Percentiles rank a stretch among this genome's conserved stretches.
phyloP scores from a whole-genome alignment of 2,113 vertebrate genomes.

The Mola mola region DNA sequence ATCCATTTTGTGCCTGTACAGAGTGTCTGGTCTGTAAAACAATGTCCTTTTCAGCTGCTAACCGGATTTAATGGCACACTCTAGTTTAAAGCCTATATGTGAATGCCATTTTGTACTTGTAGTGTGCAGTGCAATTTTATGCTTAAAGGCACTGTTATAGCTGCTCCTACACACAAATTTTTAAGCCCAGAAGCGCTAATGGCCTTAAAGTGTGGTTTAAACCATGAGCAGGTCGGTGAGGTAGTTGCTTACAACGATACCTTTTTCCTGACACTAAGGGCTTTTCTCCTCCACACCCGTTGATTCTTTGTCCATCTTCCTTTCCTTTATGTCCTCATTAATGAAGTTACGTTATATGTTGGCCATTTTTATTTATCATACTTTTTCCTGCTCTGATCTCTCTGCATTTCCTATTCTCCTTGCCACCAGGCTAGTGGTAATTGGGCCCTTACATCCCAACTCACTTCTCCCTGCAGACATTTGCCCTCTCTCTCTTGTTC shows the following conservation, averaged over 20 bases:
- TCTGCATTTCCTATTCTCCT: conserved; percentile 1
- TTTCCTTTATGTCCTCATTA: conserved; percentile 15
- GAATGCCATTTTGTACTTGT: background rate
- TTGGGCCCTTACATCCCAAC: conserved; percentile 29
- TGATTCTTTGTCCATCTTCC: background rate
- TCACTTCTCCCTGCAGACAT: conserved; percentile 16
- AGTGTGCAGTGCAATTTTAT: conserved; percentile 1
- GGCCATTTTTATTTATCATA: conserved; percentile 20
- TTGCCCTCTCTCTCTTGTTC: background rate
- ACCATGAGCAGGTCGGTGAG: conserved; percentile 9
- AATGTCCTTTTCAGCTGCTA: too few species aligned
- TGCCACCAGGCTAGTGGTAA: conserved; percentile 35
- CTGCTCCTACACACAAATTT: background rate
- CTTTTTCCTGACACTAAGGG: conserved; percentile 18
- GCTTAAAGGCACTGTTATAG: background rate
- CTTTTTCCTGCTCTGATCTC: conserved; percentile 28
- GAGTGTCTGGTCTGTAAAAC: too few species aligned
- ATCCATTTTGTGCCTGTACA: too few species aligned
- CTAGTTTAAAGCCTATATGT: conserved; percentile 11
- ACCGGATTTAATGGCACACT: background rate
- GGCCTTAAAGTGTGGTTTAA: conserved; percentile 17
- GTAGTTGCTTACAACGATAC: conserved; percentile 20
- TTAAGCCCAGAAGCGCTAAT: background rate
- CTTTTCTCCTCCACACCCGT: background rate
- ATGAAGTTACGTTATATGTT: conserved; percentile 24